Base-by-base conservation (phyloP, 2,888 invertebrate genomes). In the Ophioninae sp. region DNA sequence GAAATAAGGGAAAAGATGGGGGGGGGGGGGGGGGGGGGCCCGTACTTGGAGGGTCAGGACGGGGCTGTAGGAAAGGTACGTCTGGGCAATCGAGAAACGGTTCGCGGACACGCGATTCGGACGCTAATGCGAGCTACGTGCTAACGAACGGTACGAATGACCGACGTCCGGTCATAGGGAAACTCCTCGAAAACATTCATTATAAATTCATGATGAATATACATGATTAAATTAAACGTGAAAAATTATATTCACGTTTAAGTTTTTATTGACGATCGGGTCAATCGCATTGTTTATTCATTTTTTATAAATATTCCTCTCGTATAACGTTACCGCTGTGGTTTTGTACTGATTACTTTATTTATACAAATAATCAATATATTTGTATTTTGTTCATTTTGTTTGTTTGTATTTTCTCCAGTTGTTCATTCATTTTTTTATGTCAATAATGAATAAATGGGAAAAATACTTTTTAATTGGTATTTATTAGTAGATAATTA, bases 71-170 rank as follows among this genome's bases (percentile, higher is more conserved):
- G 39, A 76, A 80, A 83, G 57, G 80, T 69, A 78, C 78, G 69
- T 56, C 64, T 56, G 21, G 67, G 39, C 77, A 23, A 75, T 78
- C 37, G 70, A 81, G 83, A 78, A 81, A 83, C 70, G 23, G 73
- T 81, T 70, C 44, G 41, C 20, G 61, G 69, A 23, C 83, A 83
- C 83, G 83, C 83, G 81, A 83, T 81, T 78, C 78, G 59, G 59
- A 39, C 39, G 69, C 73, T 81, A 78, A 81, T 81, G 81, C 70
- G 65, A 67, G 67, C 41, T 72, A 78, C 81, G 83, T 74, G 68
- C 72, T 72, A 70, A 74, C 81, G 81, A 78, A 69, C 41, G 56
- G 74, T 83, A 78, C 81, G 81, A 83, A 78, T 72, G 74, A 81
- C 78, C 74, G 41, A 44, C 78, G 70, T 75, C 78, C 81, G 83